Percentiles rank a stretch among this genome's conserved stretches.
Evolutionary conservation across 1,140 invertebrate genomes (phyloP).

Genomic region (Venustaconcha ellipsiformis): DNA sequence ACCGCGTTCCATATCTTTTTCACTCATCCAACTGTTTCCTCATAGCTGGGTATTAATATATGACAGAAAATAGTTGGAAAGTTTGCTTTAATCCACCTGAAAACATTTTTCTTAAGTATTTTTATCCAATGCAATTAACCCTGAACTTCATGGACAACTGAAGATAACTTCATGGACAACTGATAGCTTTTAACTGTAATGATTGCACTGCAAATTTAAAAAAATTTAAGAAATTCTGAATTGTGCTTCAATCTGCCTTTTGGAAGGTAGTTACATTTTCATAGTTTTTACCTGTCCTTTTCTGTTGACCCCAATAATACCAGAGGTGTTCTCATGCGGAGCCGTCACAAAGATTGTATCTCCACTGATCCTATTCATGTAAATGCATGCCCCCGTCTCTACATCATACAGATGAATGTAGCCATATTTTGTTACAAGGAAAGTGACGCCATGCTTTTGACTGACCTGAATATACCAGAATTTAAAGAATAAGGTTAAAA

Average conservation of each 20-base stretch:
- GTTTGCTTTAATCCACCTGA: too few relatives aligned
- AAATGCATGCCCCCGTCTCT: conserved; percentile 98
- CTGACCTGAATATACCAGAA: conserved; percentile 76
- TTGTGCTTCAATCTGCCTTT: not conserved
- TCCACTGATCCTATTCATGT: conserved; percentile 99
- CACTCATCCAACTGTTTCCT: too few relatives aligned
- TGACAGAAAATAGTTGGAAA: too few relatives aligned
- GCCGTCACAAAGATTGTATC: conserved; percentile 99
- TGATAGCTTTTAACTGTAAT: too few relatives aligned
- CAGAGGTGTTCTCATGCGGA: conserved; percentile 93
- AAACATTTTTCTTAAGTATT: too few relatives aligned
- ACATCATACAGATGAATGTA: conserved; percentile 99
- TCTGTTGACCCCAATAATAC: conserved; percentile 99
- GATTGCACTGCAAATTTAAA: too few relatives aligned
- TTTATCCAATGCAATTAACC: too few relatives aligned
- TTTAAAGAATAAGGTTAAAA: not conserved
- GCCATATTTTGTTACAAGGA: conserved; percentile 99
- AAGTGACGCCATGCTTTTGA: conserved; percentile 95
- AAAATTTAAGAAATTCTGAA: too few relatives aligned
- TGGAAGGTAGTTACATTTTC: not conserved
- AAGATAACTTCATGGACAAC: too few relatives aligned
- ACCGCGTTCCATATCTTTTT: too few relatives aligned
- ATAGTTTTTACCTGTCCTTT: conserved; percentile 86
- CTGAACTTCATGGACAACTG: too few relatives aligned
- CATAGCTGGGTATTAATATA: too few relatives aligned